Percentiles rank a stretch among this genome's conserved stretches.
phyloP scores from a whole-genome alignment of 2,888 invertebrate species.

The Leptinotarsa haldemani region DNA sequence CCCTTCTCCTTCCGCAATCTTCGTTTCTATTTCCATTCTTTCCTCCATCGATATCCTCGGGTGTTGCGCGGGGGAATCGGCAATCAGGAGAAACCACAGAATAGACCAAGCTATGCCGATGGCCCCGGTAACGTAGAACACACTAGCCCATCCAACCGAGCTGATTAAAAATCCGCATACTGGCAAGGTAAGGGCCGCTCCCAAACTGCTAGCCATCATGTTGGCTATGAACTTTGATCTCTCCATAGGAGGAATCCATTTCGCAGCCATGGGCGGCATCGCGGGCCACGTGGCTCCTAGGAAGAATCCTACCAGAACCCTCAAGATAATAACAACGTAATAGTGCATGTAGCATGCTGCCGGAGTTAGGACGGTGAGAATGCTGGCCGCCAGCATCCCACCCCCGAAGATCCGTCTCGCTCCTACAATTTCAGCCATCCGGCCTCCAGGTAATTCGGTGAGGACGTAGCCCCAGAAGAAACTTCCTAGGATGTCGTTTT shows the following conservation, averaged over 20 bases:
- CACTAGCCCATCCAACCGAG: slow-evolving; percentile 87
- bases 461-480: slow-evolving; percentile 95
- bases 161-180: slow-evolving; percentile 79
- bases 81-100: slow-evolving; percentile 83
- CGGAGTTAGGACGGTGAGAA: slow-evolving; percentile 85
- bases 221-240: slow-evolving; percentile 93
- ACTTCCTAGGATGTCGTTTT: slow-evolving; percentile 84
- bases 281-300: slow-evolving; percentile 93
- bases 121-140: slow-evolving; percentile 87
- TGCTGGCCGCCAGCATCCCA: slow-evolving; percentile 84
- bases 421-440: slow-evolving; percentile 85
- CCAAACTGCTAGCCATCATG: slow-evolving; percentile 93
- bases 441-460: slow-evolving; percentile 89
- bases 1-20: slow-evolving; percentile 68
- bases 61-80: slow-evolving; percentile 84
- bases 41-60: slow-evolving; percentile 83
- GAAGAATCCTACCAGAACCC: slow-evolving; percentile 71
- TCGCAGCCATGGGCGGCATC: slow-evolving; percentile 91
- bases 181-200: slow-evolving; percentile 91
- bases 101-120: slow-evolving; percentile 84
- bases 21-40: slow-evolving; percentile 74
- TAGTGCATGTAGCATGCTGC: slow-evolving; percentile 78
- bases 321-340: slow-evolving; percentile 76
- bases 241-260: slow-evolving; percentile 95
- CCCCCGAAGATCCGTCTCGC: slow-evolving; percentile 87